A percentile compares a stretch with the other conserved stretches of the same genome.
Evolutionary conservation across 2,113 vertebrate genomes (phyloP).

Genomic region (Cichladusa arquata): DNA sequence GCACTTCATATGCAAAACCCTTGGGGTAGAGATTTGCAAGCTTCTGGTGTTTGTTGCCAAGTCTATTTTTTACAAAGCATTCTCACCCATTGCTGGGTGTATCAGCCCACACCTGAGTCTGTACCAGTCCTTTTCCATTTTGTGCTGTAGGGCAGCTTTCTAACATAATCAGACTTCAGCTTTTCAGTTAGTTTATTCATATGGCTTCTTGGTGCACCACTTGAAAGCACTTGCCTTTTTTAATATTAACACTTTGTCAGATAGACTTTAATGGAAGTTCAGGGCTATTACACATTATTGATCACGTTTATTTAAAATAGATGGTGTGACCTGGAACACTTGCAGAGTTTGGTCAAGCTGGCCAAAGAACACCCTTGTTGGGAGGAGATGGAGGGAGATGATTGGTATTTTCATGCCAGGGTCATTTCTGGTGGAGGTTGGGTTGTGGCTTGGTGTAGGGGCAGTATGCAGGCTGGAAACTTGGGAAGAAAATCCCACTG

Average conservation of each 20-base stretch:
- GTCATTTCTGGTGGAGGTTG: neutral
- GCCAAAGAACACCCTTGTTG: neutral
- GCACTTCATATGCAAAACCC: slow-evolving; percentile 38
- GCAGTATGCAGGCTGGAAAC: neutral
- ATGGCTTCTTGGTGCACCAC: neutral
- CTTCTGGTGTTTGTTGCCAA: slow-evolving; percentile 13
- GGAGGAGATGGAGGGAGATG: neutral
- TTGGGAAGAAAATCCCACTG: neutral
- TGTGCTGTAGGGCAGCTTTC: slow-evolving; percentile 10
- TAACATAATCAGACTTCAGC: neutral
- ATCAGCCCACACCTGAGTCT: neutral
- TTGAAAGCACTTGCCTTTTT: neutral
- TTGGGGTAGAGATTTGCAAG: slow-evolving; percentile 39
- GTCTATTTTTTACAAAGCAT: neutral
- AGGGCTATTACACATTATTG: neutral
- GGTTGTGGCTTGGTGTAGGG: neutral
- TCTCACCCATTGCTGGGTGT: neutral
- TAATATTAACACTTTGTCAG: neutral
- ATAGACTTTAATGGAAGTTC: neutral
- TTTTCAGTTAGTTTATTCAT: neutral
- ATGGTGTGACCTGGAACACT: neutral
- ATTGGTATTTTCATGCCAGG: neutral
- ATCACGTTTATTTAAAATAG: neutral
- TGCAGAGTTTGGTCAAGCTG: neutral
- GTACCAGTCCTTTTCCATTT: neutral